Evolutionary conservation across 2,888 invertebrate genomes (phyloP).

Genomic region (Timema cristinae): DNA sequence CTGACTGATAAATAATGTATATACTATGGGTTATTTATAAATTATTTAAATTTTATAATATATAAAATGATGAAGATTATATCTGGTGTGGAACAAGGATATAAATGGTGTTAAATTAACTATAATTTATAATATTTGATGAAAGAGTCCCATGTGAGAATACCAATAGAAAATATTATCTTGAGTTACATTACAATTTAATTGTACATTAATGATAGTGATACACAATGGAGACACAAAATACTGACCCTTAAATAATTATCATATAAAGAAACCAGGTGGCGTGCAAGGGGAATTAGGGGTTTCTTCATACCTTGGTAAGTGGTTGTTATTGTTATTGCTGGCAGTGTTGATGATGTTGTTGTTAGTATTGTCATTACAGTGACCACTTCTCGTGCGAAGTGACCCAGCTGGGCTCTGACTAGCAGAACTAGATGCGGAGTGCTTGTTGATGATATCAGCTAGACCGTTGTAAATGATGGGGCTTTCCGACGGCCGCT

Average conservation of each 20-base stretch:
- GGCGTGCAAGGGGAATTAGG: conserved; percentile 23
- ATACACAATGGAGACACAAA: no score
- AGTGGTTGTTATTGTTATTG: conserved; percentile 33
- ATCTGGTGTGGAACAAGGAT: no score
- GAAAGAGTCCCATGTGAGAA: no score
- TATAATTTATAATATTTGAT: no score
- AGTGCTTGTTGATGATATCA: conserved; percentile 28
- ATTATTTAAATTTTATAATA: no score
- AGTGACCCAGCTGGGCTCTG: conserved; percentile 29
- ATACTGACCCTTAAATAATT: background rate
- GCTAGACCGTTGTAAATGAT: conserved; percentile 19
- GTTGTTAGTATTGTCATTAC: conserved; percentile 4
- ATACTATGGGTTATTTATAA: no score
- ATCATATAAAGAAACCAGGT: conserved; percentile 33
- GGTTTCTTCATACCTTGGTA: conserved; percentile 33
- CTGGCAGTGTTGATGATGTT: conserved; percentile 30
- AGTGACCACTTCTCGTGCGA: conserved; percentile 17
- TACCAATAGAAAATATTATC: no score
- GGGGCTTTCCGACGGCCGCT: conserved; percentile 18
- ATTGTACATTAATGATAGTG: no score
- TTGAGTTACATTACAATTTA: no score
- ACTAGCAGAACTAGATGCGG: conserved; percentile 27
- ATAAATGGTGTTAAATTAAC: no score
- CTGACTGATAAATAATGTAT: no score
- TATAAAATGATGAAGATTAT: no score